Evolutionary conservation across 2,113 vertebrate genomes (phyloP), one percentile per base, ranked within the genome.

Genomic region (Actinemys pallida): DNA sequence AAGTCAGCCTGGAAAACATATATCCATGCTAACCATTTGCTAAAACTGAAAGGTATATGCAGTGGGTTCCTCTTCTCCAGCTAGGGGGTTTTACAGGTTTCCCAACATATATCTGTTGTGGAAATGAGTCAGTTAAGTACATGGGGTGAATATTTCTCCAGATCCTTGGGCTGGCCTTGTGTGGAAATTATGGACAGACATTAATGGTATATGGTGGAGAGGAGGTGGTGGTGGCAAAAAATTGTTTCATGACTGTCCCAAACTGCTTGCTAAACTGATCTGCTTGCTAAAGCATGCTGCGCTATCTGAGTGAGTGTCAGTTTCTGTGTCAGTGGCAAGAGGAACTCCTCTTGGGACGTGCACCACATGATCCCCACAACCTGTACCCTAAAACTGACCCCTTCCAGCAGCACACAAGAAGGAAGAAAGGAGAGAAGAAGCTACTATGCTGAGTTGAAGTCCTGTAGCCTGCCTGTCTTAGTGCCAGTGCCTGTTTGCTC

Each of bases 381-480:
- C 59, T 93, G 83, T n/a, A 45, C 76, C 93, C 4, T 91, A 14
- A 94, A 10, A 50, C 54, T 19, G 81, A 47, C 10, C 10, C 12
- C 12, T 88, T 14, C 31, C 5, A 39, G 14, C 29, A 84, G 84
- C 5, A 24, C 5, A 8, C 19, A 12, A 83, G 84, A 19, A 87
- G 10, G n/a, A 39, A 83, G 82, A 83, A 2, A 72, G 85, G 57
- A 24, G 4, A 50, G 42, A 94, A 86, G 4, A 45, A 0, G 10
- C 72, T 72, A 12, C 4, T 87, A 27, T n/a, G 4, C 47, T 88
- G 39, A 75, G 20, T 11, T 75, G 39, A 65, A 65, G 59, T 35
- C 75, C 35, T 24, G 49, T 17, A 22, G 52, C 53, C 78, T 45
- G 24, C 53, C 53, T 45, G 53, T 56, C 52, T 39, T 83, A 53